Evolutionary conservation across 1,140 invertebrate genomes (phyloP).

Genomic region (Zaprionus camerounensis): DNA sequence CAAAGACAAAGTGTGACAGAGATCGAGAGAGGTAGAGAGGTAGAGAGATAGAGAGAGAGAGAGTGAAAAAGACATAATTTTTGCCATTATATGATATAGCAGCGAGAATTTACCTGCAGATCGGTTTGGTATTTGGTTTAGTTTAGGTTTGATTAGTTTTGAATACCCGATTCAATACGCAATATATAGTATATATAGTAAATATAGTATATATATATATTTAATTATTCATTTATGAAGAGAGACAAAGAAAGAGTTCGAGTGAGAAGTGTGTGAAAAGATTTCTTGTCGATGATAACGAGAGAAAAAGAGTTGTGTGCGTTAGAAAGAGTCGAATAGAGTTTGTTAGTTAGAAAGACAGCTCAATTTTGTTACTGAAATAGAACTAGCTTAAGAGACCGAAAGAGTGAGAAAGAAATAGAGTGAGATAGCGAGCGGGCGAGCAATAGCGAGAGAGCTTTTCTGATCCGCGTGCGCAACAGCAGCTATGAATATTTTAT

Average conservation of each 20-base stretch:
- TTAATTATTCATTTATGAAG: constrained; percentile 1
- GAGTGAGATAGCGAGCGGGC: constrained; percentile 34
- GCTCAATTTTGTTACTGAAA: constrained; percentile 7
- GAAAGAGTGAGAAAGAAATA: constrained; percentile 8
- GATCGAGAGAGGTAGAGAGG: constrained; percentile 8
- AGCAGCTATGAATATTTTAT: constrained; percentile 40
- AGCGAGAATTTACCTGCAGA: constrained; percentile 74
- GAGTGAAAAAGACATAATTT: constrained; percentile 32
- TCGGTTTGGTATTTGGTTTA: constrained; percentile 50
- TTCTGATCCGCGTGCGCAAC: constrained; percentile 64
- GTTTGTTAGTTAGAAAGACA: not conserved
- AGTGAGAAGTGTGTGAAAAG: not conserved
- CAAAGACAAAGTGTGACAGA: constrained; percentile 18
- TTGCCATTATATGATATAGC: constrained; percentile 62
- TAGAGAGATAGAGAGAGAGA: constrained; percentile 29
- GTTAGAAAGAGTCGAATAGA: constrained; percentile 18
- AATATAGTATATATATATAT: constrained; percentile 29
- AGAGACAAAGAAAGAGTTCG: constrained; percentile 16
- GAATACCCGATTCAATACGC: constrained; percentile 41
- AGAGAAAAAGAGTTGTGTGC: constrained; percentile 24
- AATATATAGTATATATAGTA: constrained; percentile 38
- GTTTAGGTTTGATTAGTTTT: constrained; percentile 25
- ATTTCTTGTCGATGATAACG: not conserved
- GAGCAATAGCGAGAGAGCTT: constrained; percentile 53
- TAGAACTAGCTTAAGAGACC: constrained; percentile 3